phyloP scores from a whole-genome alignment of 2,888 invertebrate genomes.

The Deladenus siricidicola region DNA sequence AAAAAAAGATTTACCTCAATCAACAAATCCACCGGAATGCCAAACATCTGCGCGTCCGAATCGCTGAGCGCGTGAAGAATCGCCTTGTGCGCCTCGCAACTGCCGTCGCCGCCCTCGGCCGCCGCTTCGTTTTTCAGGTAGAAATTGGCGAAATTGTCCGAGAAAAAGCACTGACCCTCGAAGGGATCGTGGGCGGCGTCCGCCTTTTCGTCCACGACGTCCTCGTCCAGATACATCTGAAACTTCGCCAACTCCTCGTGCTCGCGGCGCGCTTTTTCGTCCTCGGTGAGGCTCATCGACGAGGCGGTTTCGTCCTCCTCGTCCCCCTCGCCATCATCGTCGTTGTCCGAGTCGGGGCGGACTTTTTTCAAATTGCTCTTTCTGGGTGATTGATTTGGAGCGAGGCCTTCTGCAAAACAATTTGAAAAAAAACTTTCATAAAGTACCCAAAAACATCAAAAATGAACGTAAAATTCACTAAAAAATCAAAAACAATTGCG shows the following conservation, averaged over 20 bases:
- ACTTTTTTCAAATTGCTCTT: too few species aligned
- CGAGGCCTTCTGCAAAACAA: too few species aligned
- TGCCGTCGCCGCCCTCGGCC: not conserved
- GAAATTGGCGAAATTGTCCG: not conserved
- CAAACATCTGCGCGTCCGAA: not conserved
- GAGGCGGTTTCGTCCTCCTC: not conserved
- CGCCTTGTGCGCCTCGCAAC: not conserved
- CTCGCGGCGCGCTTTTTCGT: not conserved
- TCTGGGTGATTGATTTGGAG: too few species aligned
- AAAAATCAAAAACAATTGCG: too few species aligned
- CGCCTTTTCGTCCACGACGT: not conserved
- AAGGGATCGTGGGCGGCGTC: not conserved
- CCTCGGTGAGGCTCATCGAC: conserved; percentile 1
- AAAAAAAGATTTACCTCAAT: not conserved
- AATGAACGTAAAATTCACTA: too few species aligned
- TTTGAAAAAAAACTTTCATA: too few species aligned
- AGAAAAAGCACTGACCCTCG: conserved; percentile 2
- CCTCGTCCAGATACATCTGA: conserved; percentile 4
- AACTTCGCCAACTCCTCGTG: conserved; percentile 5
- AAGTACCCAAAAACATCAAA: too few species aligned
- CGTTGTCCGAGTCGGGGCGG: too few species aligned
- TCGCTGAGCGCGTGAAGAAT: not conserved
- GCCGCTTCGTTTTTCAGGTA: not conserved
- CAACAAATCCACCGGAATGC: not conserved
- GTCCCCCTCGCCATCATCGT: not conserved